phyloP scores from a whole-genome alignment of 92 coral and sea anemone genomes.

The Actinernus sp. region DNA sequence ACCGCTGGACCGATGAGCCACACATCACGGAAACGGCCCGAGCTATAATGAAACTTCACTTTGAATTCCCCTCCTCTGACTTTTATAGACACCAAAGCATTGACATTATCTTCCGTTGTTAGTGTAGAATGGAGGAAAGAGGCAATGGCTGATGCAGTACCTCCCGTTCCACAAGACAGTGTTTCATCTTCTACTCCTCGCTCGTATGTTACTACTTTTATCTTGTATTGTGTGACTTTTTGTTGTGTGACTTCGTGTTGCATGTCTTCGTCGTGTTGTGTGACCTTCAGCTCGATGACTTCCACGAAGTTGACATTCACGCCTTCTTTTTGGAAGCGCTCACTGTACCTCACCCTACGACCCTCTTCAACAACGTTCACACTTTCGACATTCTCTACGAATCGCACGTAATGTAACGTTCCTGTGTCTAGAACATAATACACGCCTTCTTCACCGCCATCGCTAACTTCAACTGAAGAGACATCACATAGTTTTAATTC shows the following conservation, averaged over 20 bases:
- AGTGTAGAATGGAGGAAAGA: not conserved
- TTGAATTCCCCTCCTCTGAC: not conserved
- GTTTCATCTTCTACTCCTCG: slow-evolving; percentile 14
- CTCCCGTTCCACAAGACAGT: slow-evolving; percentile 7
- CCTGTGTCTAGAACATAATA: slow-evolving; percentile 4
- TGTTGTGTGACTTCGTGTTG: not conserved
- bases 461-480: not conserved
- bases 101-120: not conserved
- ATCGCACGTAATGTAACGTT: not conserved
- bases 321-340: not conserved
- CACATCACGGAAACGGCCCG: not conserved
- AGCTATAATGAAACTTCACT: not conserved
- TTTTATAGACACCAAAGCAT: not conserved
- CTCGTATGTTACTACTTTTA: slow-evolving; percentile 3
- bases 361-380: not conserved
- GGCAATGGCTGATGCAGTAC: slow-evolving; percentile 4
- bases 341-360: not conserved
- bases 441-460: not conserved
- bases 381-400: not conserved
- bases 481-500: not conserved
- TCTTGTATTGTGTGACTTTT: not conserved
- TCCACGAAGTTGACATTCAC: slow-evolving; percentile 1
- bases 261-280: not conserved
- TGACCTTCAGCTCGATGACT: not conserved
- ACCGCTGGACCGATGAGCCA: slow-evolving; percentile 1